These are phyloP conservation scores for Micromys minutus DNA, from an alignment of 2,113 vertebrate genomes.

Conservation along the genomic window DNA sequence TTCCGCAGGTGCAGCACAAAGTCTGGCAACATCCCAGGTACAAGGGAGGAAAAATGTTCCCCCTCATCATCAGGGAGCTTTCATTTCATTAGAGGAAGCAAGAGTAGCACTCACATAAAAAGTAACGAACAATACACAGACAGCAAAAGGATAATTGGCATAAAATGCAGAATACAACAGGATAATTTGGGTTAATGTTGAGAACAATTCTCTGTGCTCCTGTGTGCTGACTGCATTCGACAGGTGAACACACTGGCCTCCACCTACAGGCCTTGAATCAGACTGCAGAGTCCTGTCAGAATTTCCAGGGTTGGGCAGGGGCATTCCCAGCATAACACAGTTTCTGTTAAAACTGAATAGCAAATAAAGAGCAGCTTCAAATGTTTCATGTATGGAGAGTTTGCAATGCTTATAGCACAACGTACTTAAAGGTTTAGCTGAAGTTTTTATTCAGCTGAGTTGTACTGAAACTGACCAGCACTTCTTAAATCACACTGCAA, in stretches of 20 bases:
- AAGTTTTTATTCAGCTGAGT: not conserved
- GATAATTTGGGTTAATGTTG: not conserved
- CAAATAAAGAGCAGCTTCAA: not conserved
- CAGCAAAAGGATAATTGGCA: not conserved
- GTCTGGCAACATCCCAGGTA: not conserved
- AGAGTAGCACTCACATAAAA: slow-evolving; percentile 7
- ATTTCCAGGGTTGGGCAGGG: not conserved
- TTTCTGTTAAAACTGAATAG: not conserved
- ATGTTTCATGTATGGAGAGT: not conserved
- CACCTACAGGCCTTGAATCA: not conserved
- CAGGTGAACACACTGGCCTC: not conserved
- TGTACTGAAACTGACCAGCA: not conserved
- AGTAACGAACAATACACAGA: slow-evolving; percentile 5
- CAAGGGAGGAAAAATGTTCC: not conserved
- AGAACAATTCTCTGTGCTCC: not conserved
- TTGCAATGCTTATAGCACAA: not conserved
- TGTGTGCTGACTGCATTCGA: not conserved
- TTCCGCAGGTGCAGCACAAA: slow-evolving; percentile 13
- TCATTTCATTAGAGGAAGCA: slow-evolving; percentile 30
- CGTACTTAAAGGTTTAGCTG: not conserved
- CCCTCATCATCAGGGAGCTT: not conserved
- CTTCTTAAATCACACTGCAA: not conserved
- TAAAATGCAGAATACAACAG: slow-evolving; percentile 27
- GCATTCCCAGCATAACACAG: not conserved
- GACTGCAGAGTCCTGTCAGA: not conserved